Evolutionary conservation across 1,140 invertebrate genomes (phyloP), one percentile per base, ranked within the genome.

Genomic region (Probaryconus sp.): DNA sequence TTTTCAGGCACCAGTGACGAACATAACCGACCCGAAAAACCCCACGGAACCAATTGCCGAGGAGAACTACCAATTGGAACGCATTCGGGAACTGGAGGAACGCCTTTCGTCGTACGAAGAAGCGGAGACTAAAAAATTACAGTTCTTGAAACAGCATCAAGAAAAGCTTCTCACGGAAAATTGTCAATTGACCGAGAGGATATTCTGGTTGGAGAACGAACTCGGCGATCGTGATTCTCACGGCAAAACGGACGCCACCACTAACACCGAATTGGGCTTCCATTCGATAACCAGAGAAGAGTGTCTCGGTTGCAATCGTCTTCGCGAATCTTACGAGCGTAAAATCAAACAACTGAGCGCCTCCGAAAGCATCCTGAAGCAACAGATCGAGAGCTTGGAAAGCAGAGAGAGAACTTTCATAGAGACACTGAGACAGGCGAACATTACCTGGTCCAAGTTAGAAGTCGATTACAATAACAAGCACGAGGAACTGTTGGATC

Each of bases 401-500:
- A 75, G 84, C 17, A 85, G 86, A 47, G 87, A 88, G 65, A 73
- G 76, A 16, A 86, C 87, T 1, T 89, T 88, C 58, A 78, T 80
- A 9, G 85, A 88, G 63, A 89, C 87, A 0, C 56, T 89, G 9
- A 79, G 82, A 35, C 81, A 89, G 43, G 87, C 87, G 3, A 88
- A 89, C 50, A 72, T 79, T 3, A 88, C 88, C n/a, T 86, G 89
- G 81, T 81, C 83, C 1, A 81, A 83, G 18, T 77, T 88, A 14
- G 87, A 88, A 33, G 68, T 74, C 0, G 77, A 82, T n/a, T 87
- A 87, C 47, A 81, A 81, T 17, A 73, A 71, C 31, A 78, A 78
- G 16, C 58, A 79, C 13, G 40, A 64, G 11, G 76, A 79, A n/a
- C 40, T 77, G 53, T 60, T 45, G 38, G 72, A 76, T 3, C 65